Conservation (phyloP, 2,797 vertebrate genomes). For the Malurus splendens region DNA sequence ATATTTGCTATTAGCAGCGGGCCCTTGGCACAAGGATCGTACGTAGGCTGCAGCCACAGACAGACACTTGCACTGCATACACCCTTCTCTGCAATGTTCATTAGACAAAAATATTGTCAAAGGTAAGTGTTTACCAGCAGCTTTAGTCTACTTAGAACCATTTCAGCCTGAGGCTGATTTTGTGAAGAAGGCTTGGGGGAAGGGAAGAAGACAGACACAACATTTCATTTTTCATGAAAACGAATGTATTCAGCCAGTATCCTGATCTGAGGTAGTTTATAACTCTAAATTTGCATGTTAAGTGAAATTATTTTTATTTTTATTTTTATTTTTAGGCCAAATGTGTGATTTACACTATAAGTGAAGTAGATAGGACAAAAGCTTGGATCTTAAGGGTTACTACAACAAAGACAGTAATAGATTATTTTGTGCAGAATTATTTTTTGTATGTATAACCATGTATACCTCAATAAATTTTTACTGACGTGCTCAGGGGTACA, state of each 20-base stretch:
- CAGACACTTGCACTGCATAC: conserved; percentile 6
- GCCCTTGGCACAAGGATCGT: neutral
- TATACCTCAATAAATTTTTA: neutral
- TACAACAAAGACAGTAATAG: neutral
- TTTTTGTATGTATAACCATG: neutral
- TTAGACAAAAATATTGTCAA: conserved; percentile 49
- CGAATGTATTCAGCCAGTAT: neutral
- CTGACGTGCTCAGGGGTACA: neutral
- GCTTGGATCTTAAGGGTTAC: neutral
- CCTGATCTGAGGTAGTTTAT: neutral
- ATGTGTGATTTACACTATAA: neutral
- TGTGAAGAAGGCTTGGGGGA: neutral
- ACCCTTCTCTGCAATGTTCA: conserved; percentile 38
- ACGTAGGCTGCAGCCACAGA: conserved; percentile 3
- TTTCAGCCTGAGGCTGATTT: conserved; percentile 12
- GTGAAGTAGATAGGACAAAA: neutral
- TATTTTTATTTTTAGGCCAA: conserved; percentile 30
- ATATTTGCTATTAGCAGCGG: conserved; percentile 20
- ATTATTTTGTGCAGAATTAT: neutral
- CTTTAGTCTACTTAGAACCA: conserved; percentile 22
- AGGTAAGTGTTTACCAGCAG: conserved; percentile 53
- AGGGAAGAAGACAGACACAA: neutral
- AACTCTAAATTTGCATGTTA: conserved; percentile 30
- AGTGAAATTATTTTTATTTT: conserved; percentile 39
- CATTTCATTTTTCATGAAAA: conserved; percentile 25